Conservation (phyloP, 2,113 vertebrate genomes). For the Cyanoliseus patagonus region DNA sequence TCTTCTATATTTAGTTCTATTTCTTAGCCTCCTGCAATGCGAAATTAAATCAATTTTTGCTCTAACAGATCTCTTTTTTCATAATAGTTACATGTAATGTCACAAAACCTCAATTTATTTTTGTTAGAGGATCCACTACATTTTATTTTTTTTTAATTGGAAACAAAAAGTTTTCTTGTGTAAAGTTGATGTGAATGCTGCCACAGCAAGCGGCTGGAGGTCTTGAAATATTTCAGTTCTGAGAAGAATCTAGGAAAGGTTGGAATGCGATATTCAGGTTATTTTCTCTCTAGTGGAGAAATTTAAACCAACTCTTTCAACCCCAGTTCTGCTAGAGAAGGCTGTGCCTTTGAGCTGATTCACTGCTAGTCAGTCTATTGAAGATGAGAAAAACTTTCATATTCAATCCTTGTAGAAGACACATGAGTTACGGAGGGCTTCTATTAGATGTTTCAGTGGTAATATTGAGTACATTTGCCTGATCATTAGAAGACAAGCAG, state of each 20-base stretch:
- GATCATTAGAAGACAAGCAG: background rate
- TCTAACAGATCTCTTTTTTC: background rate
- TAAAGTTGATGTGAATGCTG: background rate
- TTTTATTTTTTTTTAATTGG: background rate
- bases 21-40: background rate
- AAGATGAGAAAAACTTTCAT: background rate
- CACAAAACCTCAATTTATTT: background rate
- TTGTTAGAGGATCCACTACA: background rate
- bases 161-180: background rate
- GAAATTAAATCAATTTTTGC: background rate
- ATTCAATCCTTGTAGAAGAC: background rate
- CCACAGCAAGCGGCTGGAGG: background rate
- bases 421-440: background rate
- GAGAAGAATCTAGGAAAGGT: background rate
- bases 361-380: background rate
- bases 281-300: background rate
- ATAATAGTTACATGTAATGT: background rate
- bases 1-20: background rate
- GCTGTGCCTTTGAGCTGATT: background rate
- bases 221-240: background rate
- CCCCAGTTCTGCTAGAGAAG: background rate
- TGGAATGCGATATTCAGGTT: background rate
- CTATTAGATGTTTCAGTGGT: background rate
- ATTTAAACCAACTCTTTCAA: background rate
- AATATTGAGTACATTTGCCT: background rate